Conservation (phyloP, 2,888 invertebrate genomes). For the Clostera curtula region DNA sequence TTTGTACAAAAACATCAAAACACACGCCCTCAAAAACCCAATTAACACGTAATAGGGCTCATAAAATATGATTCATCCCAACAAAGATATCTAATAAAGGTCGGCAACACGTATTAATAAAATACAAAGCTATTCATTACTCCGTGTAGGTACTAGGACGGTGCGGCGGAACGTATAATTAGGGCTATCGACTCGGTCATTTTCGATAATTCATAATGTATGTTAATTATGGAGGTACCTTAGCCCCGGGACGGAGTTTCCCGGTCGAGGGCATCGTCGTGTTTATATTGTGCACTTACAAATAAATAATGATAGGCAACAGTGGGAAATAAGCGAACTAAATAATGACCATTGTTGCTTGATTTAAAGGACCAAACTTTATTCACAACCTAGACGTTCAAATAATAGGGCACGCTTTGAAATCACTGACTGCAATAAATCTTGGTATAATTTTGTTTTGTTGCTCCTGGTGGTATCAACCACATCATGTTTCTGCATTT, state of each 20-base stretch:
- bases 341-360: slow-evolving; percentile 29
- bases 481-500: too few relatives aligned
- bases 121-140: slow-evolving; percentile 63
- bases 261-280: slow-evolving; percentile 23
- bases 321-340: slow-evolving; percentile 26
- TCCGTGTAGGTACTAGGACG: slow-evolving; percentile 29
- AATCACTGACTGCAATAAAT: neutral
- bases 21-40: slow-evolving; percentile 32
- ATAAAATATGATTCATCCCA: slow-evolving; percentile 52
- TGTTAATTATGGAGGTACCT: slow-evolving; percentile 65
- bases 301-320: slow-evolving; percentile 39
- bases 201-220: slow-evolving; percentile 72
- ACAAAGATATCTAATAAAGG: slow-evolving; percentile 56
- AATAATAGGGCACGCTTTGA: slow-evolving; percentile 3
- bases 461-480: too few relatives aligned
- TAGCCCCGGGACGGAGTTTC: slow-evolving; percentile 47
- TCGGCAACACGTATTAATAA: slow-evolving; percentile 58
- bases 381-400: slow-evolving; percentile 10
- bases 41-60: slow-evolving; percentile 51
- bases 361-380: slow-evolving; percentile 20
- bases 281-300: slow-evolving; percentile 35
- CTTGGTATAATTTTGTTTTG: neutral
- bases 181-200: slow-evolving; percentile 60
- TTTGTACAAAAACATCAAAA: slow-evolving; percentile 12
- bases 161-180: slow-evolving; percentile 56